A percentile compares a stretch with the other conserved stretches of the same genome.
phyloP scores from a whole-genome alignment of 2,888 invertebrate species.

The Nephrotoma flavescens region DNA sequence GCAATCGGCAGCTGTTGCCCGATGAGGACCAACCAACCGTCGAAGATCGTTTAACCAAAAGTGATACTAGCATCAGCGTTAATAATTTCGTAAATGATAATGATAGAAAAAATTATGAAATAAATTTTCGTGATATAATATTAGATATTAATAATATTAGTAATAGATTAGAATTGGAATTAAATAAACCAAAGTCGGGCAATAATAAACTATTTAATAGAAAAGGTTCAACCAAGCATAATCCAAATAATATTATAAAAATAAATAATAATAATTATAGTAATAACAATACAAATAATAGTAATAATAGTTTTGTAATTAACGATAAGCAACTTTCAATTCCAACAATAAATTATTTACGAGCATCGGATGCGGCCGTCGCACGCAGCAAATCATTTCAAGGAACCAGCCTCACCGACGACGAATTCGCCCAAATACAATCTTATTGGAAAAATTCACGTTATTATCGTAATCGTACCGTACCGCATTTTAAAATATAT shows the following conservation, averaged over 20 bases:
- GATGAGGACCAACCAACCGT: neutral
- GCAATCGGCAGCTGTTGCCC: neutral
- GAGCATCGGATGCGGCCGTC: neutral
- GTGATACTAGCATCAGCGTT: neutral
- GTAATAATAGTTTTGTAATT: neutral
- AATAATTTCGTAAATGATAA: slow-evolving; percentile 8
- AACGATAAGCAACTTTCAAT: slow-evolving; percentile 1
- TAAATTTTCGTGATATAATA: slow-evolving; percentile 6
- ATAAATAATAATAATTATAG: slow-evolving; percentile 3
- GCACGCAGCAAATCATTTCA: slow-evolving; percentile 32
- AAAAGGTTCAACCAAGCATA: slow-evolving; percentile 1
- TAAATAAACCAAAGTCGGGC: neutral
- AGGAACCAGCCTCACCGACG: slow-evolving; percentile 23
- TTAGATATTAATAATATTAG: slow-evolving; percentile 7
- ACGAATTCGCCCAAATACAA: slow-evolving; percentile 2
- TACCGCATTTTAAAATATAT: slow-evolving; percentile 5
- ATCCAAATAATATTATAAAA: slow-evolving; percentile 1
- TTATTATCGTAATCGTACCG: slow-evolving; percentile 9
- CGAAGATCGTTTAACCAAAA: neutral
- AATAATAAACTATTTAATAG: slow-evolving; percentile 3
- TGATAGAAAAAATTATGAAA: slow-evolving; percentile 12
- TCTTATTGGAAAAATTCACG: slow-evolving; percentile 16
- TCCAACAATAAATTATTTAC: neutral
- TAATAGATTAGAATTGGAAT: slow-evolving; percentile 5
- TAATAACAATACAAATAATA: neutral